Conservation (phyloP, 2,113 vertebrate species). For the Nerophis lumbriciformis region DNA sequence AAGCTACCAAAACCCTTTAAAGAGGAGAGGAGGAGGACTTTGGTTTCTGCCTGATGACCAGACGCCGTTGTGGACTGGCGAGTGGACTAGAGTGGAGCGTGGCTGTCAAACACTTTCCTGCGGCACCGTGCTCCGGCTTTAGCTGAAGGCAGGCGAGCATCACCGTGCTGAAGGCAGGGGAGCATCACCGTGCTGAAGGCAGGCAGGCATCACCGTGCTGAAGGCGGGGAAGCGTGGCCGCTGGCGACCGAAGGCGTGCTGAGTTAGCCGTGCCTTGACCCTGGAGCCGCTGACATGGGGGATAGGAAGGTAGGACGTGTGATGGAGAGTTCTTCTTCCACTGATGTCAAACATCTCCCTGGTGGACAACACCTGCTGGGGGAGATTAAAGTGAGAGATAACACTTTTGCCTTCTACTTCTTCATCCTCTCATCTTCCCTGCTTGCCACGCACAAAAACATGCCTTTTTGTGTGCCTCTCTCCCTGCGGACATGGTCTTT, state of each 20-base stretch:
- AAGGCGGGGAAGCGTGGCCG: too few relatives aligned
- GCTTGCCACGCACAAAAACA: too few relatives aligned
- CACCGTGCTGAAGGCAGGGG: background rate
- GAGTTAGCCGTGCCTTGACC: too few relatives aligned
- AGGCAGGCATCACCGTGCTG: background rate
- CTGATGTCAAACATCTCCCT: background rate
- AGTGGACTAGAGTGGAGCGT: background rate
- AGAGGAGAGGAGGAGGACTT: background rate
- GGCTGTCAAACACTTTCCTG: constrained; percentile 1
- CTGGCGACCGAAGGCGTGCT: background rate
- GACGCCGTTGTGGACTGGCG: constrained; percentile 1
- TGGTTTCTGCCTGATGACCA: constrained; percentile 1
- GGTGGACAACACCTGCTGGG: background rate
- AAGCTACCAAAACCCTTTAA: constrained; percentile 25
- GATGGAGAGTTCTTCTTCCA: background rate
- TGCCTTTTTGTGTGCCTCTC: too few relatives aligned
- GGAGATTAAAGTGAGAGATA: constrained; percentile 61
- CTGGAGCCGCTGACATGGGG: background rate
- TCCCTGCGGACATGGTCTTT: constrained; percentile 33
- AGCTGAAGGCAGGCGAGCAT: background rate
- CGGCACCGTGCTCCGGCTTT: background rate
- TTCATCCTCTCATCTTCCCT: background rate
- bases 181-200: background rate
- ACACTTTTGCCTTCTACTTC: constrained; percentile 35
- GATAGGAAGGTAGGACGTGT: background rate